These are phyloP conservation scores for Geodia barretti DNA, from an alignment of 37 sponge, comb jelly and placozoan genomes.

Conservation along the genomic window DNA sequence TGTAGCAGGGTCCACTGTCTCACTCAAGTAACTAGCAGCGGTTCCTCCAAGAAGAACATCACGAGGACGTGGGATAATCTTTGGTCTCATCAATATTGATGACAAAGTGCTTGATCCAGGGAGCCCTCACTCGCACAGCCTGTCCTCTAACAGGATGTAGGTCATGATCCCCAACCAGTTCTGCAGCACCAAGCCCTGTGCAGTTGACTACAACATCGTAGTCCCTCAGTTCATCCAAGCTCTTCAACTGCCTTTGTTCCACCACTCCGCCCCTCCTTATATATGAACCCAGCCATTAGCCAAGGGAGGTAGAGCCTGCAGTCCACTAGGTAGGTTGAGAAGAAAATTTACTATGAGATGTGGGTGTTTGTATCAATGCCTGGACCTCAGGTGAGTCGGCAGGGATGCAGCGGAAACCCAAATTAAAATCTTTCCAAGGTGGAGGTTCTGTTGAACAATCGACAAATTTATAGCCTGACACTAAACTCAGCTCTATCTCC, in stretches of 20 bases:
- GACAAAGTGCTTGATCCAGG: constrained; percentile 70
- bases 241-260: constrained; percentile 25
- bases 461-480: not conserved
- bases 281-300: constrained; percentile 34
- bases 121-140: constrained; percentile 61
- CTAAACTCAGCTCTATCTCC: constrained; percentile 4
- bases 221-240: constrained; percentile 23
- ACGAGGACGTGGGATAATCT: constrained; percentile 46
- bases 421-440: constrained; percentile 40
- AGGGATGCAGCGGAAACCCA: constrained; percentile 26
- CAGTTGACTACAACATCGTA: constrained; percentile 81
- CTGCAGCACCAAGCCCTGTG: constrained; percentile 69
- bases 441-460: not conserved
- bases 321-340: constrained; percentile 30
- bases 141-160: constrained; percentile 70
- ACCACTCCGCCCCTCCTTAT: constrained; percentile 42
- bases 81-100: not conserved
- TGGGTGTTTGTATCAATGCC: too few relatives aligned
- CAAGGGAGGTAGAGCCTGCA: constrained; percentile 50
- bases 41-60: constrained; percentile 66
- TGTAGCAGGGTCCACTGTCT: constrained; percentile 26
- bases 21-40: constrained; percentile 17
- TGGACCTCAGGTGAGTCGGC: constrained; percentile 14
- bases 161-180: constrained; percentile 40
- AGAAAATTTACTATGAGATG: constrained; percentile 17